Evolutionary conservation across 2,113 vertebrate genomes (phyloP).

Genomic region (Ranitomeya imitator): DNA sequence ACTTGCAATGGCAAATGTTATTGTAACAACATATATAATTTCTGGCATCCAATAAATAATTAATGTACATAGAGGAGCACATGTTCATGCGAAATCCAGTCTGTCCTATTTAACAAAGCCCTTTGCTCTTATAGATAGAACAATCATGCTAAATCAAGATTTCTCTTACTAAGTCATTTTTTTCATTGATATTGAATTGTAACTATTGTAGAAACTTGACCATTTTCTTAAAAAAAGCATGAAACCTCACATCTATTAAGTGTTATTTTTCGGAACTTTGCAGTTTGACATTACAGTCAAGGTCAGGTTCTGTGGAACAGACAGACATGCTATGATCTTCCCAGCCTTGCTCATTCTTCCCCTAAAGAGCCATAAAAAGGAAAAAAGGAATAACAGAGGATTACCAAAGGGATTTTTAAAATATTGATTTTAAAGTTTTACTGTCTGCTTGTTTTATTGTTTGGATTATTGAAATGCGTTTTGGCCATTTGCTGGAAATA

Average conservation of each 20-base stretch:
- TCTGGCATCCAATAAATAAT: neutral
- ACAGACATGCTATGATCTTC: constrained; percentile 54
- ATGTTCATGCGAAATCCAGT: neutral
- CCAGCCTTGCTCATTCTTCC: constrained; percentile 45
- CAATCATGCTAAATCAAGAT: no score
- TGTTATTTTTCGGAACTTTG: constrained; percentile 42
- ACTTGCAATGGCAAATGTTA: neutral
- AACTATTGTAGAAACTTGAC: neutral
- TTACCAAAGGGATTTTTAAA: constrained; percentile 57
- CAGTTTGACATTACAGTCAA: constrained; percentile 44
- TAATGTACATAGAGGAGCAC: neutral
- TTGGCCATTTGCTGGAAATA: constrained; percentile 56
- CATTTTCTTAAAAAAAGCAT: neutral
- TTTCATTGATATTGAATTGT: neutral
- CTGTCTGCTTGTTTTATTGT: constrained; percentile 58
- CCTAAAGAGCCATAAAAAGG: constrained; percentile 52
- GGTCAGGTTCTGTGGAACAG: constrained; percentile 52
- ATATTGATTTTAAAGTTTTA: constrained; percentile 59
- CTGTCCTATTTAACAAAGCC: neutral
- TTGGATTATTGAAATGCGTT: constrained; percentile 57
- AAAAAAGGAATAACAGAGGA: constrained; percentile 49
- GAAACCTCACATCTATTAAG: constrained; percentile 12
- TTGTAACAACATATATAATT: neutral
- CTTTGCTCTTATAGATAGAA: neutral
- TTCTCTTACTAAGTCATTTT: neutral